Evolutionary conservation across 1,140 invertebrate genomes (phyloP).

Genomic region (Anastatus disparis): DNA sequence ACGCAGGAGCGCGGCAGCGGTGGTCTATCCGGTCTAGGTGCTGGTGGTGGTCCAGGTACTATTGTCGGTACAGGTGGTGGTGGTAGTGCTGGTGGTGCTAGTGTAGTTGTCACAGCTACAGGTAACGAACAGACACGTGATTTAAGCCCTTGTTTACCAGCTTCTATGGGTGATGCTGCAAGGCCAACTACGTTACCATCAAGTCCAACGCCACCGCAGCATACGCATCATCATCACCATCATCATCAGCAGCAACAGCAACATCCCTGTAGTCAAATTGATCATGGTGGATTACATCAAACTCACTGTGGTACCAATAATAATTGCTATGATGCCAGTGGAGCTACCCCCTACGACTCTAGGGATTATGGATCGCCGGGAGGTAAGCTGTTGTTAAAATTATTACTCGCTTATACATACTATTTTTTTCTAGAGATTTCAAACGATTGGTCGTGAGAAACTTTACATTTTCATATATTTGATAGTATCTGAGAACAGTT

Average conservation of each 20-base stretch:
- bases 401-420: too few species aligned
- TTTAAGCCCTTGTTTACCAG: slow-evolving; percentile 77
- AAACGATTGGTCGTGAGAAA: not conserved
- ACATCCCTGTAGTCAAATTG: slow-evolving; percentile 45
- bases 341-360: slow-evolving; percentile 63
- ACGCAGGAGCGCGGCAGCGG: slow-evolving; percentile 65
- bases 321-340: slow-evolving; percentile 62
- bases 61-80: too few species aligned
- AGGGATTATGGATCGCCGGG: slow-evolving; percentile 65
- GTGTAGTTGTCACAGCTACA: not conserved
- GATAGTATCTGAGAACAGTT: too few species aligned
- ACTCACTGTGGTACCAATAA: slow-evolving; percentile 64
- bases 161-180: slow-evolving; percentile 71
- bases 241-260: slow-evolving; percentile 56
- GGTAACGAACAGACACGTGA: slow-evolving; percentile 75
- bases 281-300: slow-evolving; percentile 60
- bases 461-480: too few species aligned
- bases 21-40: slow-evolving; percentile 63
- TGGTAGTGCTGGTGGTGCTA: not conserved
- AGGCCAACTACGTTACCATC: slow-evolving; percentile 64
- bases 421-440: too few species aligned
- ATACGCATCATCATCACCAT: slow-evolving; percentile 48
- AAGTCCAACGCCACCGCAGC: slow-evolving; percentile 55
- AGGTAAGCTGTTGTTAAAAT: slow-evolving; percentile 47
- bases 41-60: slow-evolving; percentile 57